phyloP scores from a whole-genome alignment of 2,888 invertebrate genomes.

The Caenorhabditis imperialis region DNA sequence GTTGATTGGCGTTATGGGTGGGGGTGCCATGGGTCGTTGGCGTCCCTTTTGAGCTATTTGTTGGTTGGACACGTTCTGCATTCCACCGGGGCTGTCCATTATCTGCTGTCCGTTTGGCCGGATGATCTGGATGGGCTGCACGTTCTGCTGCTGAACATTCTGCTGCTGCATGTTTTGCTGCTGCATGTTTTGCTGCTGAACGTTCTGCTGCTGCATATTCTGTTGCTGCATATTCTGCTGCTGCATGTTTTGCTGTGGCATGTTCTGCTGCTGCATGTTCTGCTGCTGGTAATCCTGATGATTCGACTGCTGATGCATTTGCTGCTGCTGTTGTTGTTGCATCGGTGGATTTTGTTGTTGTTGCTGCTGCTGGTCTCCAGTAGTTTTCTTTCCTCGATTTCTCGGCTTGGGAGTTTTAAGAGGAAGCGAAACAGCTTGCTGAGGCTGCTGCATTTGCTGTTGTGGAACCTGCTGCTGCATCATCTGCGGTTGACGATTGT shows the following conservation, averaged over 20 bases:
- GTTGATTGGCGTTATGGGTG: too few species aligned
- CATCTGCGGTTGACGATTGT: neutral
- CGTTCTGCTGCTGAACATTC: neutral
- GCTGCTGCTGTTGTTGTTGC: constrained; percentile 2
- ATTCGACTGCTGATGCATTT: neutral
- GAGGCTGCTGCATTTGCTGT: constrained; percentile 5
- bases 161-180: neutral
- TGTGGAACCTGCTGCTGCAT: neutral
- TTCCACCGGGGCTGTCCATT: neutral
- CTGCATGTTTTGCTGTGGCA: neutral
- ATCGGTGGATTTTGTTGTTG: neutral
- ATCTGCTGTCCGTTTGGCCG: neutral
- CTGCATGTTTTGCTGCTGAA: too few species aligned
- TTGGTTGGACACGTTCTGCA: neutral
- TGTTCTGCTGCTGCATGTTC: constrained; percentile 4
- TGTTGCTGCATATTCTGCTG: neutral
- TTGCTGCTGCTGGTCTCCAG: neutral
- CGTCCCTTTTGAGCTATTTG: too few species aligned
- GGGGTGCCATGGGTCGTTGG: too few species aligned
- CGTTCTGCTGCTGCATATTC: neutral
- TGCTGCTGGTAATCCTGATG: neutral
- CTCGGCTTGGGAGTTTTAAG: constrained; percentile 1
- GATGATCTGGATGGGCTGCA: neutral
- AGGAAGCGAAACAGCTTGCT: neutral
- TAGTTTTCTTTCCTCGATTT: constrained; percentile 13